A percentile compares a stretch with the other conserved stretches of the same genome.
These are phyloP conservation scores for Pungitius pungitius DNA, from an alignment of 2,113 vertebrate genomes.

Conservation along the genomic window DNA sequence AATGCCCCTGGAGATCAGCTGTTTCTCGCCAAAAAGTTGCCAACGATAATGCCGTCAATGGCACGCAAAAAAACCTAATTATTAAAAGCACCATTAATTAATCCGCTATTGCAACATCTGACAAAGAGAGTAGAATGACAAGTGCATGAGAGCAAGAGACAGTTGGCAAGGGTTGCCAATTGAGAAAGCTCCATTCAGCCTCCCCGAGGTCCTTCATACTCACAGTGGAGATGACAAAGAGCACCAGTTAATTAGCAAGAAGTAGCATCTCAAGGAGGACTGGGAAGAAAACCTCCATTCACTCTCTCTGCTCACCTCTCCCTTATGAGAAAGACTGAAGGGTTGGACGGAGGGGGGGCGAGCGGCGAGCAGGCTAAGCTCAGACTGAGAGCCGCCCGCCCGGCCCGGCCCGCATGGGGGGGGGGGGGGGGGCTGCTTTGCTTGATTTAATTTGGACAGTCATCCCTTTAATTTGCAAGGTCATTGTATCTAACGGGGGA, in stretches of 20 bases:
- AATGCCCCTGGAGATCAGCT: not conserved
- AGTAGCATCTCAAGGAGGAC: constrained; percentile 78
- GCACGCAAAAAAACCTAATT: constrained; percentile 48
- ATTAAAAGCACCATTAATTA: constrained; percentile 72
- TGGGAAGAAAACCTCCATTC: constrained; percentile 73
- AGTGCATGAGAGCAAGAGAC: constrained; percentile 67
- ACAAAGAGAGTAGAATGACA: constrained; percentile 62
- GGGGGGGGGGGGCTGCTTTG: constrained; percentile 66
- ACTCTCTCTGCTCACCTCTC: constrained; percentile 65
- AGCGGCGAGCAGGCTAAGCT: constrained; percentile 50
- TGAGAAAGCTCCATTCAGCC: constrained; percentile 68
- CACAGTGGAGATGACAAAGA: constrained; percentile 76
- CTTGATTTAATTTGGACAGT: constrained; percentile 82
- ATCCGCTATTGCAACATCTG: constrained; percentile 62
- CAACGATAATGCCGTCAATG: constrained; percentile 19
- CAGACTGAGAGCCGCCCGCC: constrained; percentile 35
- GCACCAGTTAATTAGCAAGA: constrained; percentile 82
- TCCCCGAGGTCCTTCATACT: constrained; percentile 67
- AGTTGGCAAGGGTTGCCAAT: constrained; percentile 67
- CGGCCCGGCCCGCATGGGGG: constrained; percentile 48
- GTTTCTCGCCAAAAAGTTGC: constrained; percentile 31
- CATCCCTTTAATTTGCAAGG: constrained; percentile 78
- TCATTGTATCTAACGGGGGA: constrained; percentile 79
- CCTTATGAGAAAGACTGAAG: constrained; percentile 70
- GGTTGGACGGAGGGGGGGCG: constrained; percentile 31